Conservation (phyloP, 2,113 vertebrate species). For the Tyrannus savana region DNA sequence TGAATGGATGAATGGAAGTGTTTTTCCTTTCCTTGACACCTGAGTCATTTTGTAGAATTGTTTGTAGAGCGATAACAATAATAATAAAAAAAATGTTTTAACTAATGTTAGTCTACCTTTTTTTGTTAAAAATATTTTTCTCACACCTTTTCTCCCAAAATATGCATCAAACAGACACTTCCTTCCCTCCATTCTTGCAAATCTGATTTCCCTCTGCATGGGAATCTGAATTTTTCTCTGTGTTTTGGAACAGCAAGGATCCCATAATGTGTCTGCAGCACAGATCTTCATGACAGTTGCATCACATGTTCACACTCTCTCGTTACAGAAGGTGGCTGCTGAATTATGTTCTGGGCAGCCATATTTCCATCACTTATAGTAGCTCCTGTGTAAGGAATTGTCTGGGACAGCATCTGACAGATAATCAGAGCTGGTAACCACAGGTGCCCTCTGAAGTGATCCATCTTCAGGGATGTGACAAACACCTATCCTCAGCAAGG, state of each 20-base stretch:
- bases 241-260: background rate
- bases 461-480: background rate
- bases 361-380: background rate
- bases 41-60: background rate
- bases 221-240: background rate
- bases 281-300: accelerated
- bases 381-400: background rate
- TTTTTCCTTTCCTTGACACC: background rate
- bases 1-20: background rate
- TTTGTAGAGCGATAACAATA: background rate
- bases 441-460: background rate
- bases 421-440: background rate
- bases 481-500: background rate
- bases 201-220: background rate
- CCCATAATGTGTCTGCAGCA: background rate
- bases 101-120: background rate
- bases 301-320: background rate
- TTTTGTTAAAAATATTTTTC: background rate
- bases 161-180: background rate
- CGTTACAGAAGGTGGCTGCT: background rate
- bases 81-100: background rate
- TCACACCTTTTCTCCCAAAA: background rate
- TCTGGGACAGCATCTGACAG: background rate
- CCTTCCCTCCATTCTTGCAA: background rate
- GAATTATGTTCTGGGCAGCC: background rate